Percentiles rank a stretch among this genome's conserved stretches.
Evolutionary conservation across 2,797 vertebrate genomes (phyloP).

Genomic region (Pachyuromys duprasi): DNA sequence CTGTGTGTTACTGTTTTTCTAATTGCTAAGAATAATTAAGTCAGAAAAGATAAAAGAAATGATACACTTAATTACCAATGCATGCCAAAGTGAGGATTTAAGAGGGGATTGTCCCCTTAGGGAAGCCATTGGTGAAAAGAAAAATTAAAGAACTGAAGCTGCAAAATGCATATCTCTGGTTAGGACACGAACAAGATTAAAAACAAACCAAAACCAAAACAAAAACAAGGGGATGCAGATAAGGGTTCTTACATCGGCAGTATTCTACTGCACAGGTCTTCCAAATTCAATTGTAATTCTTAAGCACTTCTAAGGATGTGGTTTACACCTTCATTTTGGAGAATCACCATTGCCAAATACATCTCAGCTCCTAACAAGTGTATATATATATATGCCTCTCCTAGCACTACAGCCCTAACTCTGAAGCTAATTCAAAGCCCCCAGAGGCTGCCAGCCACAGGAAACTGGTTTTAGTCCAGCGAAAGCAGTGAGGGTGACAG

Average conservation of each 20-base stretch:
- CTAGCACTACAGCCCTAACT: fast-evolving
- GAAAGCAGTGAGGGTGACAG: neutral
- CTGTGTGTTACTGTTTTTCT: neutral
- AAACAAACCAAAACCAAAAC: too few species aligned
- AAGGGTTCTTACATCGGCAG: neutral
- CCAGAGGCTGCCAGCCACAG: neutral
- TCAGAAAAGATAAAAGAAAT: neutral
- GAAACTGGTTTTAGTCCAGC: neutral
- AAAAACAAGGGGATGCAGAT: neutral
- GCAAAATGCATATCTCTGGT: neutral
- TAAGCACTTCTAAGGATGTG: neutral
- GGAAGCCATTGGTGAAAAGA: neutral
- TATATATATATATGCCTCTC: fast-evolving
- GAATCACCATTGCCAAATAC: neutral
- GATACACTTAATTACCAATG: neutral
- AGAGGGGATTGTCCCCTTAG: neutral
- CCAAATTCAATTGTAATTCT: neutral
- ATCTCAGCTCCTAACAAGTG: fast-evolving
- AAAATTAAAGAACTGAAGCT: neutral
- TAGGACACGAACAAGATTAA: neutral
- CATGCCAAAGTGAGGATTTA: neutral
- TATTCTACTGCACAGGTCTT: neutral
- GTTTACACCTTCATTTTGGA: neutral
- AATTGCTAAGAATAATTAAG: neutral
- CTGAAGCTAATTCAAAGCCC: neutral